phyloP scores from a whole-genome alignment of 2,113 vertebrate species.

The Peromyscus leucopus region DNA sequence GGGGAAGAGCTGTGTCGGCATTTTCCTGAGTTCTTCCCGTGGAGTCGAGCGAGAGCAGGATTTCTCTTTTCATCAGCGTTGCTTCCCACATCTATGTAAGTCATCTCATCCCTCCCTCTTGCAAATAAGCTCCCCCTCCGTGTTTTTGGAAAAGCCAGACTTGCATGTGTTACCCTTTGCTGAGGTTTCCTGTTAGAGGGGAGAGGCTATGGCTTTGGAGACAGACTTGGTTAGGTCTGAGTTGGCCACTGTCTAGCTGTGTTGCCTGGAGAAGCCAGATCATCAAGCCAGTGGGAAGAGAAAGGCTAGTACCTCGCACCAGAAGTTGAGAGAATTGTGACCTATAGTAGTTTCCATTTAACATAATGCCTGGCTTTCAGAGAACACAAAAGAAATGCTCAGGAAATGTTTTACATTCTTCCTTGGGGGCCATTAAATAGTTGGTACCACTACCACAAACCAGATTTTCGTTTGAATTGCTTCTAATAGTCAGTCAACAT shows the following conservation, averaged over 20 bases:
- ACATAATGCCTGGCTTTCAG: not conserved
- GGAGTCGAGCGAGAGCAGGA: not conserved
- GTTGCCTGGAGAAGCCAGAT: not conserved
- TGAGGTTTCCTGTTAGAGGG: not conserved
- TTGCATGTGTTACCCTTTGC: not conserved
- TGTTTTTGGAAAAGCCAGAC: not conserved
- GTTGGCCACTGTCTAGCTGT: not conserved
- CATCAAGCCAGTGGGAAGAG: not conserved
- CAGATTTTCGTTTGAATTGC: not conserved
- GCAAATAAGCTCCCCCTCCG: not conserved
- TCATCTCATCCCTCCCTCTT: not conserved
- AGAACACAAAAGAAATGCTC: not conserved
- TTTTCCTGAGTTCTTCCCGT: constrained; percentile 21
- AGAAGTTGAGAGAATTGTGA: not conserved
- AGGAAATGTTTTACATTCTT: not conserved
- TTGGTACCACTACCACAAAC: not conserved
- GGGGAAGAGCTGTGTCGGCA: not conserved
- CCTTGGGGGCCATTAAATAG: not conserved
- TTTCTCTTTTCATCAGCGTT: constrained; percentile 24
- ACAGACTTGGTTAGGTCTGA: not conserved
- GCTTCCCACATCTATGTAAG: not conserved
- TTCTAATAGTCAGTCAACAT: not conserved
- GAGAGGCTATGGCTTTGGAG: not conserved
- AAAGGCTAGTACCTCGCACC: not conserved
- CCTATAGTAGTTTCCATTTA: not conserved